Evolutionary conservation across 2,797 vertebrate species (phyloP).

Genomic region (Helicolenus hilgendorfi): DNA sequence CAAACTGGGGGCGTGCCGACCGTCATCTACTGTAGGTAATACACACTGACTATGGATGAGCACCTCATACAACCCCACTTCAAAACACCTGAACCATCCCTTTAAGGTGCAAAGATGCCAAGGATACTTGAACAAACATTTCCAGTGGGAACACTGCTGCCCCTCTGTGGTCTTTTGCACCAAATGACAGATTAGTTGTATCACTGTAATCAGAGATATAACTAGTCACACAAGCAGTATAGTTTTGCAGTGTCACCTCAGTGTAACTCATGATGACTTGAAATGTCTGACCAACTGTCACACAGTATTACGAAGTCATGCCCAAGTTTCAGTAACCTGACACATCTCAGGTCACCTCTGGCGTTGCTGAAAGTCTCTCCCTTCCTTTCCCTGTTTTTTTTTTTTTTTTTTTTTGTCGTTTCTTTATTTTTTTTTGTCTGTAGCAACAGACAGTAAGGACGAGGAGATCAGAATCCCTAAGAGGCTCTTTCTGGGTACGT

Average conservation of each 20-base stretch:
- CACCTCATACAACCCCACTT: no score
- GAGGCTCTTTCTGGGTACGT: conserved; percentile 97
- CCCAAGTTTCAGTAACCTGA: not conserved
- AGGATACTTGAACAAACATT: no score
- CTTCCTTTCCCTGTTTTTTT: conserved; percentile 34
- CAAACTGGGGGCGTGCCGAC: no score
- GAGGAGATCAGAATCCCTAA: conserved; percentile 96
- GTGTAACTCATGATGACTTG: not conserved
- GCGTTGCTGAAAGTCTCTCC: conserved; percentile 46
- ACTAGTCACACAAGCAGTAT: no score
- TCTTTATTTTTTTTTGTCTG: conserved; percentile 73
- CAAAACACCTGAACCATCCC: no score
- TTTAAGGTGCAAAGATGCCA: no score
- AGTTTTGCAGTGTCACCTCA: no score
- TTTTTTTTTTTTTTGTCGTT: conserved; percentile 66
- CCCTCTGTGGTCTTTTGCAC: not conserved
- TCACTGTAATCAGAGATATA: no score
- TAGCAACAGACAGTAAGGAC: conserved; percentile 97
- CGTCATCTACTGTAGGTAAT: no score
- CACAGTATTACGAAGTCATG: not conserved
- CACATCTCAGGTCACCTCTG: not conserved
- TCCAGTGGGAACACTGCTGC: not conserved
- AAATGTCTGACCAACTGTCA: not conserved
- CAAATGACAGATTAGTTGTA: no score
- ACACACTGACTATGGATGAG: no score